Evolutionary conservation across 2,797 vertebrate species (phyloP), one percentile per base, ranked within the genome.

Genomic region (Carduelis carduelis): DNA sequence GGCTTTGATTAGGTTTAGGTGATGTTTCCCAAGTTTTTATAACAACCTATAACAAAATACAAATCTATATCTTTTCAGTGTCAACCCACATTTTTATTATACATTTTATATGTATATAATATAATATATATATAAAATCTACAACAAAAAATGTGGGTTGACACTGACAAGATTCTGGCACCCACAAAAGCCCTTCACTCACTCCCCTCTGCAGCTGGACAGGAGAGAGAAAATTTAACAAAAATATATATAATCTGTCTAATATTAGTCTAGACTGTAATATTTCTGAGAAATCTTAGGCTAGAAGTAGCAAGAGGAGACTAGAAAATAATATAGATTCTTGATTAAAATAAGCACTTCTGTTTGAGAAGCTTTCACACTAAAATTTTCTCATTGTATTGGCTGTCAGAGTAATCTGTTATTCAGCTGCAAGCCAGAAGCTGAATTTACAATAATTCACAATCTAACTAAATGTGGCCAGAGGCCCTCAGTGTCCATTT

Each of bases 151-250:
- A 8, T 5, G 26, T 35, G n/a, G n/a, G n/a, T n/a, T n/a, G n/a
- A n/a, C n/a, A 35, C 14, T 74, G 44, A 6, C 4, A 64, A 56
- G 43, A 30, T 34, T 47, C 32, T 35, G 59, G 50, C 35, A 21
- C 30, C 12, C 44, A 50, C 6, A 32, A 65, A 65, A 65, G 6
- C 27, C 9, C 3, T 21, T 49, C 26, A 17, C 9, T 47, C 43
- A 26, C 8, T 64, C 11, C 4, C 13, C 26, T 57, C 26, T 65
- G 22, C 35, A 49, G 14, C 5, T 1, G 0, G 12, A 47, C 3
- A 50, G 21, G 11, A 57, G 17, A 53, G 47, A 50, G 11, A 43
- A 65, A 57, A 50, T 27, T 19, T 35, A 50, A 27, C 9, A 22
- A 57, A 57, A 20, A 44, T 5, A 24, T 27, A 5, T 28, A 4